Base-by-base conservation (phyloP, 2,113 vertebrate genomes). In the Amia ocellicauda region DNA sequence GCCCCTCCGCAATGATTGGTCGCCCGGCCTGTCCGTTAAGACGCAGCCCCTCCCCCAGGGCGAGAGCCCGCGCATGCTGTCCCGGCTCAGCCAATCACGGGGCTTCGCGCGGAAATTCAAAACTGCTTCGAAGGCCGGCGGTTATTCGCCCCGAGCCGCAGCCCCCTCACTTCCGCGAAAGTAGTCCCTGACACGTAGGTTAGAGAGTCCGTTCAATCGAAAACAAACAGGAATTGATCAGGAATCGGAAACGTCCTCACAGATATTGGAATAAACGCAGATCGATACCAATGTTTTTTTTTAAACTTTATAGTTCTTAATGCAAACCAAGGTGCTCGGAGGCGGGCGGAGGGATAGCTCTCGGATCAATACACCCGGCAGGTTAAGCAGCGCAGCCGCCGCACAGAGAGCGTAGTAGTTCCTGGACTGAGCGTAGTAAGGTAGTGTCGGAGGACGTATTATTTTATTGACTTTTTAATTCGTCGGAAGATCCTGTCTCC, bases 31-130 rank as follows among this genome's bases (percentile, higher is more conserved):
- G 56, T 58, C 56, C 31, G 56, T 58, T 40, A 23, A 36, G 11
- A 36, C 31, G 5, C 11, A n/a, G 5, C 31, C 11, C 11, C 11
- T 36, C 31, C 11, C 31, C 5, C 31, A 7, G 5, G 5, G 31
- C 11, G 31, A 7, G 31, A 36, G 11, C 31, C 31, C 31, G 31
- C 23, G 26, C 17, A 22, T 52, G 14, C 0, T 4, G 24, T 24
- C n/a, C 1, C 2, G 3, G 11, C 4, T 2, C 13, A 55, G 52
- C 92, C 92, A 93, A 90, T 91, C 61, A 64, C 0, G 10, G 0
- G 1, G n/a, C 3, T 49, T 36, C 85, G 90, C 91, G 92, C 86
- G 75, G 68, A 74, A 87, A 92, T 93, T 94, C 68, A 74, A 91
- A 91, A 14, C 42, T 68, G 69, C 62, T 67, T 85, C 54, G 78